A percentile compares a stretch with the other conserved stretches of the same genome.
Evolutionary conservation across 1,140 invertebrate species (phyloP).

Genomic region (Acyrthosiphon pisum): DNA sequence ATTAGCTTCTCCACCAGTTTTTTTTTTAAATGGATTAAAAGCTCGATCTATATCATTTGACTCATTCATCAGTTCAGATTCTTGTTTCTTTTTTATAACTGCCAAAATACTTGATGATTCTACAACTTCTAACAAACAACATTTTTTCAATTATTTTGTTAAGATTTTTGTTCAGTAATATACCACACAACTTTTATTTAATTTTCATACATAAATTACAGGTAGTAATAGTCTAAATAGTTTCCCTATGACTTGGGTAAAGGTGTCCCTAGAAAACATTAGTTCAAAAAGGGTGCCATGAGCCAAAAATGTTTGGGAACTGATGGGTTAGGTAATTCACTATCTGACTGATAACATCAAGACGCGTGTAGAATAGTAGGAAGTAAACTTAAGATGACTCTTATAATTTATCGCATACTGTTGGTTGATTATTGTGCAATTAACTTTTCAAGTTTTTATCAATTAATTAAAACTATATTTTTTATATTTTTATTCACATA

Average conservation of each 20-base stretch:
- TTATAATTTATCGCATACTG: too few relatives aligned
- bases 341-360: too few relatives aligned
- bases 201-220: neutral
- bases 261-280: too few relatives aligned
- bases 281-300: too few relatives aligned
- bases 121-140: neutral
- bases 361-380: too few relatives aligned
- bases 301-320: too few relatives aligned
- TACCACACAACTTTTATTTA: neutral
- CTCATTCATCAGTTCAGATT: constrained; percentile 31
- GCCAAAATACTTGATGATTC: constrained; percentile 26
- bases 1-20: neutral
- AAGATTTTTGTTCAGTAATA: neutral
- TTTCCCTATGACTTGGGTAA: neutral
- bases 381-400: too few relatives aligned
- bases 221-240: neutral
- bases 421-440: too few relatives aligned
- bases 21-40: constrained; percentile 45
- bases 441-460: too few relatives aligned
- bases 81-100: constrained; percentile 46
- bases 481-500: too few relatives aligned
- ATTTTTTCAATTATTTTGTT: neutral
- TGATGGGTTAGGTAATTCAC: too few relatives aligned
- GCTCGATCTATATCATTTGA: constrained; percentile 34
- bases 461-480: too few relatives aligned